Base-by-base conservation (phyloP, 64 coral and sea anemone genomes). In the Dendronephthya gigantea region DNA sequence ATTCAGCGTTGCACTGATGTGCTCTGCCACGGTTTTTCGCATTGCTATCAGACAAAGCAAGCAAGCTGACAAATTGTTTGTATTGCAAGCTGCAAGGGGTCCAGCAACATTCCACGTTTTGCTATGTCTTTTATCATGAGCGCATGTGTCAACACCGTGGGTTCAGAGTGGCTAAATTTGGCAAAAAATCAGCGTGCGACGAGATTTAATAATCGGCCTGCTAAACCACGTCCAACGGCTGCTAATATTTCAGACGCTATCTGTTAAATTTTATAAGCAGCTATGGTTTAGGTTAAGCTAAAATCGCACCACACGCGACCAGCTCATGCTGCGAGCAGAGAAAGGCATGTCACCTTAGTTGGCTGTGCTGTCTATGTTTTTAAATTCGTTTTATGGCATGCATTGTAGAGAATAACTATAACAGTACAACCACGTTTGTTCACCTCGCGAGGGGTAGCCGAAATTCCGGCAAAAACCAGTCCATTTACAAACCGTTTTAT, bases 101-200 rank as follows among this genome's bases (percentile, higher is more conserved):
- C 55, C 0, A 7, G 55, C 55, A 62, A 62, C 55, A 62, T 62
- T 62, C 55, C 55, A 22, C 55, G 25, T 62, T 15, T 23, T n/a
- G 2, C 7, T 23, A 23, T 62, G 72, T 79, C 72, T 79, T 79
- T 79, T 79, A 79, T 34, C 72, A 79, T 33, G 29, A 15, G 1
- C 72, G 36, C 32, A 39, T 79, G 36, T 79, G 72, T 79, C 72
- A 79, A 79, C 72, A 79, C 72, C 36, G 15, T 16, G 19, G 15
- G 30, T 34, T 8, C 34, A 34, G 72, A 33, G 32, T 79, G 72
- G 72, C 72, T 79, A 79, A 79, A 79, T 79, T 79, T 79, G 72
- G 72, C 55, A 35, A 79, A 39, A 36, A 79, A 79, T 17, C 72
- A 39, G 72, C 36, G 29, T 5, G 29, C 13, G 19, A 33, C 36